Percentiles rank a stretch among this genome's conserved stretches.
Evolutionary conservation across 2,113 vertebrate genomes (phyloP).

Genomic region (Collichthys lucidus): DNA sequence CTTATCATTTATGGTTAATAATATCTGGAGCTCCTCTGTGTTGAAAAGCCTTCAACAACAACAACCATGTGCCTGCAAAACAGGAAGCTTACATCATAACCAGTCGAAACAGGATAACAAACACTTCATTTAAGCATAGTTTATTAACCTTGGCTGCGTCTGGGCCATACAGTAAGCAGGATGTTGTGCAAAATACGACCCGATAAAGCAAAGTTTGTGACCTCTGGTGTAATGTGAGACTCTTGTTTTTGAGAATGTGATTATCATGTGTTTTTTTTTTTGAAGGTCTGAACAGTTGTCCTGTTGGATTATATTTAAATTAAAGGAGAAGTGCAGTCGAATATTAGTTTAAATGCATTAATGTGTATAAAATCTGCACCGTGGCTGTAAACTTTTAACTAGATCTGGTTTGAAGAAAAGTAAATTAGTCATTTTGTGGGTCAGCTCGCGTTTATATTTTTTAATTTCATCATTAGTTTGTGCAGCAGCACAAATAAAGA

Average conservation of each 20-base stretch:
- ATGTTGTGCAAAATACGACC: neutral
- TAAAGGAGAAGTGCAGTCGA: neutral
- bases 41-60: neutral
- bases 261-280: neutral
- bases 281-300: slow-evolving; percentile 12
- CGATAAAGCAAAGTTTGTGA: neutral
- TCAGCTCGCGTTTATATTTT: too few species aligned
- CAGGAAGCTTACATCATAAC: neutral
- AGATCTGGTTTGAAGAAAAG: neutral
- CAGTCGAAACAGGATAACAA: neutral
- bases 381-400: neutral
- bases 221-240: slow-evolving; percentile 10
- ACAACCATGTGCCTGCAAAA: neutral
- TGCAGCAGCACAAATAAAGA: neutral
- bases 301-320: neutral
- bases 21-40: neutral
- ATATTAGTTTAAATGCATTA: neutral
- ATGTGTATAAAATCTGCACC: neutral
- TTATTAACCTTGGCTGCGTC: neutral
- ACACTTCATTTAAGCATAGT: too few species aligned
- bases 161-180: neutral
- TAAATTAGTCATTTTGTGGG: neutral
- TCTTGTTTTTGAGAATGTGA: slow-evolving; percentile 1
- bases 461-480: neutral
- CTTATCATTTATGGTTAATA: neutral